These are phyloP conservation scores for Limanda limanda DNA, from an alignment of 2,113 vertebrate genomes.

Conservation along the genomic window DNA sequence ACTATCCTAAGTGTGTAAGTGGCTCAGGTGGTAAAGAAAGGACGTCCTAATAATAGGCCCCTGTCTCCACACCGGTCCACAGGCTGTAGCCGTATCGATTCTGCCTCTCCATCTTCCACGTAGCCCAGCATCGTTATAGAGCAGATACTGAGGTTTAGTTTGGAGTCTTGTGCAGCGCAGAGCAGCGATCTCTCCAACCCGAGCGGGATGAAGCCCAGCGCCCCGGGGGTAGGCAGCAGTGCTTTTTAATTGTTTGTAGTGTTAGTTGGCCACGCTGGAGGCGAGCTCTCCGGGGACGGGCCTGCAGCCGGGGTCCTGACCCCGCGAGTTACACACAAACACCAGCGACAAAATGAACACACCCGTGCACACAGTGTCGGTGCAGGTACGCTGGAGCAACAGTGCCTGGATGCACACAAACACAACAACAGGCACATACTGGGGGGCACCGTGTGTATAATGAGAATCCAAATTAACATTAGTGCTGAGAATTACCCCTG, in stretches of 20 bases:
- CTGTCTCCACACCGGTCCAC: slow-evolving; percentile 77
- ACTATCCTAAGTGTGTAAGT: slow-evolving; percentile 68
- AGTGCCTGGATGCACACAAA: slow-evolving; percentile 29
- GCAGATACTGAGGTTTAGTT: slow-evolving; percentile 47
- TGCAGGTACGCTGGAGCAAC: slow-evolving; percentile 39
- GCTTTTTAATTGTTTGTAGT: slow-evolving; percentile 79
- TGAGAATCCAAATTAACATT: slow-evolving; percentile 10
- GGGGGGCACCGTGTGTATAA: background rate
- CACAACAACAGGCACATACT: background rate
- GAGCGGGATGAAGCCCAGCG: slow-evolving; percentile 57
- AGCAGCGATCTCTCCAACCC: slow-evolving; percentile 57
- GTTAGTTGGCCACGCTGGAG: slow-evolving; percentile 74
- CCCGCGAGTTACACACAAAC: slow-evolving; percentile 64
- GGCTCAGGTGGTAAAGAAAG: slow-evolving; percentile 77
- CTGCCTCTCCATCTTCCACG: slow-evolving; percentile 63
- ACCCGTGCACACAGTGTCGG: slow-evolving; percentile 27
- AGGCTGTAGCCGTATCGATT: slow-evolving; percentile 77
- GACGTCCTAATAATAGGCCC: slow-evolving; percentile 78
- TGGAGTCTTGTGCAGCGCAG: slow-evolving; percentile 51
- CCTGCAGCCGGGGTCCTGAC: slow-evolving; percentile 74
- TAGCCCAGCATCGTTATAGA: slow-evolving; percentile 69
- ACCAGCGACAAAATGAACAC: slow-evolving; percentile 47
- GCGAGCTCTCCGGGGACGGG: slow-evolving; percentile 66
- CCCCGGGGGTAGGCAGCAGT: slow-evolving; percentile 46
- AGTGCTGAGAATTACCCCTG: background rate